Conservation (phyloP, 2,797 vertebrate species). For the Distichodus sexfasciatus region DNA sequence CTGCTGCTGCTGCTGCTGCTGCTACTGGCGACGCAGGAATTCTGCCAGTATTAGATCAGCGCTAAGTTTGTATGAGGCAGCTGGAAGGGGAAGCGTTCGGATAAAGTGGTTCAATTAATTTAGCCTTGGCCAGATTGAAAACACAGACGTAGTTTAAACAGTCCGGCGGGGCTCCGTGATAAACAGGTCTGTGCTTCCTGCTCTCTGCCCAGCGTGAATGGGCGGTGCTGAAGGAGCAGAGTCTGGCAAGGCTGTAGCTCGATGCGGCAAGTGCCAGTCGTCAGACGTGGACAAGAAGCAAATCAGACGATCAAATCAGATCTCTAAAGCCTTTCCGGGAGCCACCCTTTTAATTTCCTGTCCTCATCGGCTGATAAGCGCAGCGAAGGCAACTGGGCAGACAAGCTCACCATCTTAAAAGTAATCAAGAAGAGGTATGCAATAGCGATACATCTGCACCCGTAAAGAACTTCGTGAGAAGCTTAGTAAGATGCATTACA, state of each 20-base stretch:
- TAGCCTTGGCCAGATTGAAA: constrained; percentile 12
- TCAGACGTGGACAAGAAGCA: no score
- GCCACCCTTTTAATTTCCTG: constrained; percentile 48
- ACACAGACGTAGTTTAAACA: constrained; percentile 6
- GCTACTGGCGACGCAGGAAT: constrained; percentile 3
- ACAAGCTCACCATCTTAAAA: constrained; percentile 16
- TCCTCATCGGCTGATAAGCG: constrained; percentile 39
- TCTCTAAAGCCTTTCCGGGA: constrained; percentile 32
- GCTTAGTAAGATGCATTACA: not conserved
- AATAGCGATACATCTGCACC: constrained; percentile 1
- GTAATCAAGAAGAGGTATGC: constrained; percentile 46
- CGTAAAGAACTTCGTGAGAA: not conserved
- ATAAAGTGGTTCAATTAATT: constrained; percentile 42
- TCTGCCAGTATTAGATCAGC: constrained; percentile 32
- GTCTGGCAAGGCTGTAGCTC: not conserved
- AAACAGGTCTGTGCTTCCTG: constrained; percentile 15
- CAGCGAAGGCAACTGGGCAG: constrained; percentile 13
- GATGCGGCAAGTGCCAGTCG: constrained; percentile 12
- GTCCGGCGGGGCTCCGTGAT: constrained; percentile 8
- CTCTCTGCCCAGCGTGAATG: constrained; percentile 2
- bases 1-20: no score
- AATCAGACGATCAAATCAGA: no score
- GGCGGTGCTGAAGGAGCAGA: not conserved
- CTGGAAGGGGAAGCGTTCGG: constrained; percentile 27
- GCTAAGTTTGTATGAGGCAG: constrained; percentile 21